phyloP scores from a whole-genome alignment of 2,797 vertebrate species.

The Acanthis flammea region DNA sequence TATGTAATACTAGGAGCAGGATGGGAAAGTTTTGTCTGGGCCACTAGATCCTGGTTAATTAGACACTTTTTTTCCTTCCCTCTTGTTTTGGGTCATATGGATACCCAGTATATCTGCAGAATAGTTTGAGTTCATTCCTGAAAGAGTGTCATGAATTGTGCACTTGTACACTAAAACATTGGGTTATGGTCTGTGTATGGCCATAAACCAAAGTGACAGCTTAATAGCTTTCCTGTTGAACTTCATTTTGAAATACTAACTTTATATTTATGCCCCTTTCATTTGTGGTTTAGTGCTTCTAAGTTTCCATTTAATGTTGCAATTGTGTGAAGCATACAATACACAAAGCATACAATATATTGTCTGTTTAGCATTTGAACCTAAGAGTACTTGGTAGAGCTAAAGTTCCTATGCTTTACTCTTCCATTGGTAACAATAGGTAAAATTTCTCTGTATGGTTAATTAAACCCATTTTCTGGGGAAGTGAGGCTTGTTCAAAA shows the following conservation, averaged over 20 bases:
- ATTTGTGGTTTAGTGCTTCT: neutral
- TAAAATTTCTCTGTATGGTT: neutral
- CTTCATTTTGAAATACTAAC: neutral
- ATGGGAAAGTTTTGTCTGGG: neutral
- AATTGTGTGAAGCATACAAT: neutral
- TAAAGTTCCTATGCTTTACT: neutral
- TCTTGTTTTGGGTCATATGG: neutral
- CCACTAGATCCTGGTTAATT: neutral
- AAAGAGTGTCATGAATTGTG: neutral
- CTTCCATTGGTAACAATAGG: neutral
- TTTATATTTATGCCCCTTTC: conserved; percentile 2
- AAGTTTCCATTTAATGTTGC: neutral
- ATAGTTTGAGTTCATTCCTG: neutral
- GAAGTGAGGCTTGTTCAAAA: neutral
- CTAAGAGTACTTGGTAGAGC: neutral
- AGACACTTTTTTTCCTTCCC: neutral
- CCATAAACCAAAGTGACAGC: neutral
- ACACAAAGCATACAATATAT: neutral
- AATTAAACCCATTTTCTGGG: neutral
- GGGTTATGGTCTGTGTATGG: neutral
- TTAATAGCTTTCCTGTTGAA: neutral
- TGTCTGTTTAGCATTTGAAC: neutral
- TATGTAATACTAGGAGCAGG: neutral
- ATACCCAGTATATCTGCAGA: neutral
- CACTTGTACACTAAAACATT: neutral